A percentile compares a stretch with the other conserved stretches of the same genome.
Evolutionary conservation across 1,140 invertebrate species (phyloP).

Genomic region (Drosophila lacertosa): DNA sequence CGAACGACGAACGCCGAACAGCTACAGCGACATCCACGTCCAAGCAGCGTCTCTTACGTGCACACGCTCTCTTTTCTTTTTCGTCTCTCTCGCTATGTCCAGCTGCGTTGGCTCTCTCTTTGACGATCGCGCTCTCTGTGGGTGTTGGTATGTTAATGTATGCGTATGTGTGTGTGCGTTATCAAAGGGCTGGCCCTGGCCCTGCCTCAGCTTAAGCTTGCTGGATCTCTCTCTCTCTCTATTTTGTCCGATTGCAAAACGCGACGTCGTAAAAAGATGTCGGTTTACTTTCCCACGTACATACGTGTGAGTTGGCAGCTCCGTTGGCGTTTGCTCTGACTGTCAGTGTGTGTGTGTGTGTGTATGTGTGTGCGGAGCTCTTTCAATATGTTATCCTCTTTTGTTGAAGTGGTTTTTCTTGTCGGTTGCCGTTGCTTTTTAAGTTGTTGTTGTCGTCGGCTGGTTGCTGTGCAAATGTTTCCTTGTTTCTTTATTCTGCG

Average conservation of each 20-base stretch:
- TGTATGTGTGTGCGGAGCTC: constrained; percentile 53
- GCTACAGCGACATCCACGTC: constrained; percentile 5
- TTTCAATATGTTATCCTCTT: constrained; percentile 82
- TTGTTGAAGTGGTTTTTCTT: constrained; percentile 83
- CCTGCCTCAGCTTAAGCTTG: constrained; percentile 39
- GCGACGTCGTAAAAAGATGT: constrained; percentile 72
- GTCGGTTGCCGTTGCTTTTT: constrained; percentile 50
- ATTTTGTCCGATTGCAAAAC: constrained; percentile 70
- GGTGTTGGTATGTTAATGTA: constrained; percentile 5
- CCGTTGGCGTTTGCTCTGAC: constrained; percentile 27
- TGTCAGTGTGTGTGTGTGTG: constrained; percentile 18
- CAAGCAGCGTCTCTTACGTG: constrained; percentile 33
- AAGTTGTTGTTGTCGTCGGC: constrained; percentile 42
- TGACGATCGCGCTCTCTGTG: constrained; percentile 18
- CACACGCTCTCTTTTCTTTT: constrained; percentile 12
- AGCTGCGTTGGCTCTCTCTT: constrained; percentile 7
- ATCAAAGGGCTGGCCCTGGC: constrained; percentile 73
- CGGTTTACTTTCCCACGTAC: constrained; percentile 81
- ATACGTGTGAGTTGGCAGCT: constrained; percentile 44
- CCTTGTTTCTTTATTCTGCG: constrained; percentile 82
- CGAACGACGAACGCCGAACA: constrained; percentile 4
- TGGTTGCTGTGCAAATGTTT: constrained; percentile 76
- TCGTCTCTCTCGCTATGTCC: constrained; percentile 12
- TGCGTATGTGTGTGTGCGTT: constrained; percentile 45
- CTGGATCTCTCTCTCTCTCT: constrained; percentile 19